Conservation (phyloP, 2,888 invertebrate species). For the Tanypteryx hageni region DNA sequence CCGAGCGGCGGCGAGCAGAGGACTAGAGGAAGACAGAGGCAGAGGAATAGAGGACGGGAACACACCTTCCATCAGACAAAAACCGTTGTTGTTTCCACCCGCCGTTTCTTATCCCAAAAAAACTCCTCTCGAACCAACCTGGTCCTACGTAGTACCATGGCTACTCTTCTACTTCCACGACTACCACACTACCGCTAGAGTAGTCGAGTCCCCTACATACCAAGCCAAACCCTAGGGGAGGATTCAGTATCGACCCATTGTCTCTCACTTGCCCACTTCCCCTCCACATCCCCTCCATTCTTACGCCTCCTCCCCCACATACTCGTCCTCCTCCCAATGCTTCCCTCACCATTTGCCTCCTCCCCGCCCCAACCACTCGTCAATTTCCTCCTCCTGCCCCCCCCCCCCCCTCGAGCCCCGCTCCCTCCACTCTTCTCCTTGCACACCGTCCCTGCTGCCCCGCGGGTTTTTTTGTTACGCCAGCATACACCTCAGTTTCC, state of each 20-base stretch:
- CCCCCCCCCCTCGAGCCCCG: no score
- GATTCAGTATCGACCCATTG: conserved; percentile 41
- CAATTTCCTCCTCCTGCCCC: conserved; percentile 5
- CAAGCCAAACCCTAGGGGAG: conserved; percentile 46
- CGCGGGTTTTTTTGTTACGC: not conserved
- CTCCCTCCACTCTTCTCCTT: no score
- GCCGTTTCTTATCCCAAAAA: conserved; percentile 20
- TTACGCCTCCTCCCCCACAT: not conserved
- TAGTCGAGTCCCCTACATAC: not conserved
- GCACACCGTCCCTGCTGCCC: not conserved
- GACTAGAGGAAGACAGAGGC: conserved; percentile 17
- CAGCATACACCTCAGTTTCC: no score
- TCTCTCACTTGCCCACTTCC: not conserved
- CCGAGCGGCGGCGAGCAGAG: not conserved
- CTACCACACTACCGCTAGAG: not conserved
- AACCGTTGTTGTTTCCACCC: conserved; percentile 11
- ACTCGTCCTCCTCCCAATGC: not conserved
- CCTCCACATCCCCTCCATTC: not conserved
- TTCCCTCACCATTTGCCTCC: not conserved
- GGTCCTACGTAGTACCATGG: conserved; percentile 27
- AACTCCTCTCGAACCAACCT: conserved; percentile 18
- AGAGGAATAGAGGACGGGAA: not conserved
- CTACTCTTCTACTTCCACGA: conserved; percentile 9
- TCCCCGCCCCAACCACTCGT: not conserved
- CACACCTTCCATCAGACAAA: conserved; percentile 31